Evolutionary conservation across 2,888 invertebrate species (phyloP), one percentile per base, ranked within the genome.

Genomic region (Sturmia bella): DNA sequence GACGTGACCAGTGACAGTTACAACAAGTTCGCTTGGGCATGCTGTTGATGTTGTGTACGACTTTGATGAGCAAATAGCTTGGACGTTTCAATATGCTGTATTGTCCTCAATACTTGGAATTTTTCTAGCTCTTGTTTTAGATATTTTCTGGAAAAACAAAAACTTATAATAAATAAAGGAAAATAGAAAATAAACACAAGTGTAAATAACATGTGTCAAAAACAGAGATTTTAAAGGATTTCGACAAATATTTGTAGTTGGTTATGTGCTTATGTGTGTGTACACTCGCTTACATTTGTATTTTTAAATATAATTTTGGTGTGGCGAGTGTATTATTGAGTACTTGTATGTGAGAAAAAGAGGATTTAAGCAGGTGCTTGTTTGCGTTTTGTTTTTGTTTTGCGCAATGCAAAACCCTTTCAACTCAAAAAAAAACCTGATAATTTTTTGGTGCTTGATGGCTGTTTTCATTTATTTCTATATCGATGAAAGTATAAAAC

Each of bases 1-100:
- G 72, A 72, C 64, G 59, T 82, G 77, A 69, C 73, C 41, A 45
- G 32, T 57, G 73, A 54, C 52, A 57, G 69, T 78, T 70, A 41
- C 54, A 59, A 48, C 69, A 73, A 64, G 43, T 64, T 17, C 11
- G 12, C 41, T 41, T 15, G 19, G 57, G 32, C 74, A 77, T 77
- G 41, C 5, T 54, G 68, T 39, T 37, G 45, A 15, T 52, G 37
- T 48, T 24, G 17, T 17, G 27, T 24, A 17, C 21, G 15, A 69
- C 9, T 43, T 43, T 68, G 43, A 69, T 80, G 76, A 24, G 54
- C 54, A 64, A 70, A 37, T 37, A 37, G 13, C 43, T 32, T 0
- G 27, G 43, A 11, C 11, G 11, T 19, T 6, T 13, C 3, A 57
- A 6, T 41, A 3, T 54, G 11, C 45, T 52, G 17, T 61, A 17